These are phyloP conservation scores for Aleiodes leptofemur DNA, from an alignment of 2,888 invertebrate genomes.

Conservation along the genomic window DNA sequence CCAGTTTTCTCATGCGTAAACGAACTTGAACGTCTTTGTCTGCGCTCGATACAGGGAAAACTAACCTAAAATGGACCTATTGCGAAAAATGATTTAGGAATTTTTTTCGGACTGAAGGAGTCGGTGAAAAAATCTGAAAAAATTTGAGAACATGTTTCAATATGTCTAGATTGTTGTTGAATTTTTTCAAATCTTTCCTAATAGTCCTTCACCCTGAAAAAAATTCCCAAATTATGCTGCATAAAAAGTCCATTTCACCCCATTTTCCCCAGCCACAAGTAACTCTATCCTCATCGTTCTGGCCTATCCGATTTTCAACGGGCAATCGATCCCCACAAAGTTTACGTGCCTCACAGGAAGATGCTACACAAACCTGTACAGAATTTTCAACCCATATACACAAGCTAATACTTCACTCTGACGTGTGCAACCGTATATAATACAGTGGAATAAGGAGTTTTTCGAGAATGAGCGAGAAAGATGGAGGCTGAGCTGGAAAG, in stretches of 20 bases:
- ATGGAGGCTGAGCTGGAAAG: conserved; percentile 31
- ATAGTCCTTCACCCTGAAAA: no score
- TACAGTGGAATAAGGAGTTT: background rate
- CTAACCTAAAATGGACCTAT: no score
- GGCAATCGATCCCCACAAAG: conserved; percentile 42
- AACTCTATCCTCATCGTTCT: conserved; percentile 12
- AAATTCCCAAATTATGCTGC: no score
- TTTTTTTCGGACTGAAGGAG: no score
- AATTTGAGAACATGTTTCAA: no score
- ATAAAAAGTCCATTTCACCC: background rate
- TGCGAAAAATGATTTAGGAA: no score
- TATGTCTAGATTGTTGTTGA: no score
- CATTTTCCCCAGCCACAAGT: conserved; percentile 40
- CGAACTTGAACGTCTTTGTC: conserved; percentile 41
- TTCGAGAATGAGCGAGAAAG: conserved; percentile 7
- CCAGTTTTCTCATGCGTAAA: conserved; percentile 38
- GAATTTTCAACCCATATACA: conserved; percentile 23
- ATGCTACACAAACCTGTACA: conserved; percentile 9
- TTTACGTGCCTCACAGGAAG: conserved; percentile 35
- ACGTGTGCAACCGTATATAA: conserved; percentile 14
- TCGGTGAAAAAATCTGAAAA: no score
- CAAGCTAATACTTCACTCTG: conserved; percentile 4
- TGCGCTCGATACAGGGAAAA: conserved; percentile 1
- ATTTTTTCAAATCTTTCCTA: no score
- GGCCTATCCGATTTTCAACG: conserved; percentile 44